A percentile compares a stretch with the other conserved stretches of the same genome.
Evolutionary conservation across 2,113 vertebrate genomes (phyloP).

Genomic region (Melanotaenia duboulayi): DNA sequence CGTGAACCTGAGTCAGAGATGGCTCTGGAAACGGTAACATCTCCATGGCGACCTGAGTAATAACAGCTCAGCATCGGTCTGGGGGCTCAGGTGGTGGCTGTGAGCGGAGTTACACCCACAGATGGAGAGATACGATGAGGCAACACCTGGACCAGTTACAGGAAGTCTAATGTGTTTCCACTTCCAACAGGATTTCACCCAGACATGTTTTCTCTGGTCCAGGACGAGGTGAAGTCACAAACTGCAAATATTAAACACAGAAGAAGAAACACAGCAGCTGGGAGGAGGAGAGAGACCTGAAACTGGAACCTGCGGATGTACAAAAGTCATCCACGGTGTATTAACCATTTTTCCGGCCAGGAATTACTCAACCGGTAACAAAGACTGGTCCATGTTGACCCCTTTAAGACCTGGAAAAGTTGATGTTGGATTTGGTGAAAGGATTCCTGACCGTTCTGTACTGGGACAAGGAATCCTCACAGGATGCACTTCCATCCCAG

Average conservation of each 20-base stretch:
- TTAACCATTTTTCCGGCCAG: no score
- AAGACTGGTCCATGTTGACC: no score
- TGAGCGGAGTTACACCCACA: neutral
- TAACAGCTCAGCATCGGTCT: neutral
- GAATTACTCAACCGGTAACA: no score
- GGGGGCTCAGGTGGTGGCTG: neutral
- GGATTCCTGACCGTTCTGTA: no score
- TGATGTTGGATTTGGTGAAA: no score
- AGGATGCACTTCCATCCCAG: no score
- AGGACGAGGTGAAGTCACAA: conserved; percentile 42
- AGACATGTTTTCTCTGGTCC: conserved; percentile 38
- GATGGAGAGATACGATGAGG: conserved; percentile 4
- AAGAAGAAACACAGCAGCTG: conserved; percentile 24
- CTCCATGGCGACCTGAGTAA: conserved; percentile 29
- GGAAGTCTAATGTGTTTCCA: conserved; percentile 31
- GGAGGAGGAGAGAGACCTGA: no score
- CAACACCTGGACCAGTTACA: conserved; percentile 24
- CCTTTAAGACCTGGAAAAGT: no score
- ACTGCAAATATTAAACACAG: conserved; percentile 23
- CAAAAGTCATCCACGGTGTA: no score
- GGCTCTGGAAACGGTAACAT: conserved; percentile 31
- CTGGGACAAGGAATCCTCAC: no score
- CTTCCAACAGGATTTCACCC: conserved; percentile 8
- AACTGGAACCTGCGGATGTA: no score
- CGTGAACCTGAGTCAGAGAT: conserved; percentile 21